Evolutionary conservation across 2,113 vertebrate genomes (phyloP), one percentile per base, ranked within the genome.

Genomic region (Mastomys natalensis): DNA sequence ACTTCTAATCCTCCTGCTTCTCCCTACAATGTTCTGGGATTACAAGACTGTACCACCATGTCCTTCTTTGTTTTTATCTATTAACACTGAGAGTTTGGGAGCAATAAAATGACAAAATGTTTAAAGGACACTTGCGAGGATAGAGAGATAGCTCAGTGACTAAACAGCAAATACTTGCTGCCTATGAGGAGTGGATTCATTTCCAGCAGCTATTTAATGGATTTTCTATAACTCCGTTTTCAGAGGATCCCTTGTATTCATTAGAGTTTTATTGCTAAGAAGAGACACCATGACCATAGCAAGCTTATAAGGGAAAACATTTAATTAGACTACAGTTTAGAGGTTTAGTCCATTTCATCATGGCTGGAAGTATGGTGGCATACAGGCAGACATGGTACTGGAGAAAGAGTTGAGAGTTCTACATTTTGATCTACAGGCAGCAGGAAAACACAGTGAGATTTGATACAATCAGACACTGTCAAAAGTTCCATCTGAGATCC

Each of bases 401-500:
- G 17, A 72, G 37, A 19, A n/a, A 17, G 29, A 72, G 17, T 37
- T 72, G 7, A 19, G 70, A n/a, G 37, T n/a, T 72, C 37, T 19
- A 72, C 37, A n/a, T n/a, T 37, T 72, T n/a, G 3, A 72, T 72
- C 70, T 72, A 17, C 37, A 21, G 70, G 70, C 16, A 72, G 6
- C 16, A 72, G 37, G 70, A 72, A 72, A 7, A n/a, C 5, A 72
- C 37, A 72, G 66, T 34, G 66, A 68, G 17, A n/a, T 53, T 90
- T 93, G 48, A 85, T 82, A 58, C 64, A 51, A 10, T 73, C 64
- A 37, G 21, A 87, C 37, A 43, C 48, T 13, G 26, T 89, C 70
- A 95, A 26, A 48, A 74, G 43, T 95, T 95, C 85, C 94, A 93
- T 66, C 73, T 70, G 24, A 58, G 78, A 34, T 90, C 64, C 55